Conservation (phyloP, 2,888 invertebrate genomes). For the Pseudolycoriella hygida region DNA sequence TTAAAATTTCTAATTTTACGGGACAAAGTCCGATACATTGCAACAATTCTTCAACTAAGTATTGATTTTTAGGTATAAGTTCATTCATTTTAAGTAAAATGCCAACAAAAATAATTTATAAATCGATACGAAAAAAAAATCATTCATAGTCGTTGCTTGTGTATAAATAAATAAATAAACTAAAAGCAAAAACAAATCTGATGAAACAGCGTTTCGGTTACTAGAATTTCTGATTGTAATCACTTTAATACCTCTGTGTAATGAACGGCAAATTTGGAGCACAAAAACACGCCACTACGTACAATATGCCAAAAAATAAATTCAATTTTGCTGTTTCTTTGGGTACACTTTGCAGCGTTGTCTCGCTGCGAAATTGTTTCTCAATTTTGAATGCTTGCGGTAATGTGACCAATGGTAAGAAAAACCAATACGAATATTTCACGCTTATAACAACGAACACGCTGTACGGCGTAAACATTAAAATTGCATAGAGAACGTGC, state of each 20-base stretch:
- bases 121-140: no score
- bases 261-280: conserved; percentile 38
- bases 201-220: no score
- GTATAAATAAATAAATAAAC: no score
- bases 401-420: conserved; percentile 73
- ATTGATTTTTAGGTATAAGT: no score
- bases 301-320: conserved; percentile 77
- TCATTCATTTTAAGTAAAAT: no score
- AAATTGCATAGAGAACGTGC: conserved; percentile 74
- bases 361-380: conserved; percentile 64
- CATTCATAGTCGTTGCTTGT: no score
- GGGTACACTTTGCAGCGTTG: conserved; percentile 66
- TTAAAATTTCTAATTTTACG: no score
- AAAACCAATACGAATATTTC: conserved; percentile 73
- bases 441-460: conserved; percentile 72
- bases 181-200: no score
- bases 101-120: no score
- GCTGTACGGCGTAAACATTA: conserved; percentile 81
- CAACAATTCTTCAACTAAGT: no score
- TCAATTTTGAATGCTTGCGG: conserved; percentile 81
- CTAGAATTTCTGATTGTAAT: no score
- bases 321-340: conserved; percentile 79
- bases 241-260: not conserved
- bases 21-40: no score
- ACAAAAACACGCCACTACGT: conserved; percentile 66